phyloP scores from a whole-genome alignment of 2,113 vertebrate species.

The Otus sunia region DNA sequence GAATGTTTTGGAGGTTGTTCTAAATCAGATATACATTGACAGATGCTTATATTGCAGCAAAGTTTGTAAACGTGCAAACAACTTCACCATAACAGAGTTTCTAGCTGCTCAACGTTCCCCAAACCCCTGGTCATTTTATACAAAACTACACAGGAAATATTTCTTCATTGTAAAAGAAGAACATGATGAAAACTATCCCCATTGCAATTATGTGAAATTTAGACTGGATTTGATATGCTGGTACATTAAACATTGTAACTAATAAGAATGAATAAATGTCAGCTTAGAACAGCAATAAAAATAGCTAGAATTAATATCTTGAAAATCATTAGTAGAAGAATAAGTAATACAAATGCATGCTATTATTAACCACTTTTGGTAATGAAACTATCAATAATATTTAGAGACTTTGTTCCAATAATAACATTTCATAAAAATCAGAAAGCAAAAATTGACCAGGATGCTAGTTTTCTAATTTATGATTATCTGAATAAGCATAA shows the following conservation, averaged over 20 bases:
- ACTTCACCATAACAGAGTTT: not conserved
- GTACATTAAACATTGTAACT: not conserved
- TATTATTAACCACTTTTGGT: constrained; percentile 3
- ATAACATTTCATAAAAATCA: not conserved
- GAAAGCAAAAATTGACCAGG: not conserved
- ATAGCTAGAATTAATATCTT: not conserved
- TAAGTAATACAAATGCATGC: constrained; percentile 33
- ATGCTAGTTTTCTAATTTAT: not conserved
- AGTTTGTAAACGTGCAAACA: not conserved
- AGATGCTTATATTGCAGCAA: not conserved
- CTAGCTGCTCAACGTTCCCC: not conserved
- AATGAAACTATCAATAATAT: not conserved
- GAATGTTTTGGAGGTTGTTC: not conserved
- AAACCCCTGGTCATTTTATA: not conserved
- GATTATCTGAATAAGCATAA: not conserved
- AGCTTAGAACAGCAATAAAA: not conserved
- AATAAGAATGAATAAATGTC: constrained; percentile 26
- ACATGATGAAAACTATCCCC: not conserved
- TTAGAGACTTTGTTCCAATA: not conserved
- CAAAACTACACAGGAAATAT: not conserved
- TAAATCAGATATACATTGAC: not conserved
- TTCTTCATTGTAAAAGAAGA: not conserved
- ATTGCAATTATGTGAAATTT: constrained; percentile 9
- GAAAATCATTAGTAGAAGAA: not conserved
- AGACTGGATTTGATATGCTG: not conserved